These are phyloP conservation scores for Ruditapes philippinarum DNA, from an alignment of 1,140 invertebrate species.

Conservation along the genomic window DNA sequence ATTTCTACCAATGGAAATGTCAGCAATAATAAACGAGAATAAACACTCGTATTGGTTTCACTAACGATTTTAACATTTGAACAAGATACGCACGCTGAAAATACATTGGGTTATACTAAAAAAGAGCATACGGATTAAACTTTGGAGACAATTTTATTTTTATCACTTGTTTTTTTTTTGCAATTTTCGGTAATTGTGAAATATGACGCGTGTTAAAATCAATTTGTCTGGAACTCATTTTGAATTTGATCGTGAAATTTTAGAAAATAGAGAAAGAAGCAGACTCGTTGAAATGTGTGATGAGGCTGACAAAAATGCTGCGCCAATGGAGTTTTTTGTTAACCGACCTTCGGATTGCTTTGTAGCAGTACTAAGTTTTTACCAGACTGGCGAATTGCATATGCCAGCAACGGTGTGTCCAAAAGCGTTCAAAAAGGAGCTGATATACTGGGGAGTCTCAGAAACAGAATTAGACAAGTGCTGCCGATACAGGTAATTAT, in stretches of 20 bases:
- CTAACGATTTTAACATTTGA: too few relatives aligned
- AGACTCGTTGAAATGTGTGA: constrained; percentile 33
- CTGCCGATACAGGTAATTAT: constrained; percentile 74
- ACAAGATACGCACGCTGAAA: too few relatives aligned
- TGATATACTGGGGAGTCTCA: constrained; percentile 78
- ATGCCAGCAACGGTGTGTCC: constrained; percentile 74
- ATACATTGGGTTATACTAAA: too few relatives aligned
- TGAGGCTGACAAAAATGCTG: neutral
- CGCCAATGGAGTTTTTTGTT: constrained; percentile 16
- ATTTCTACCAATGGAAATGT: too few relatives aligned
- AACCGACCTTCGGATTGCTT: constrained; percentile 67
- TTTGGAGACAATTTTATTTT: too few relatives aligned
- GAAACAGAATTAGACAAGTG: constrained; percentile 72
- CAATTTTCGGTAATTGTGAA: too few relatives aligned
- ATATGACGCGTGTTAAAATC: constrained; percentile 25
- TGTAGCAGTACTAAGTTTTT: constrained; percentile 74
- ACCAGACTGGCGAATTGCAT: constrained; percentile 77
- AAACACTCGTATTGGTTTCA: too few relatives aligned
- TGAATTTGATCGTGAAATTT: constrained; percentile 34
- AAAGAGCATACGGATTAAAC: too few relatives aligned
- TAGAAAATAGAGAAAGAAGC: neutral
- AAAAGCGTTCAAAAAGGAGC: constrained; percentile 72
- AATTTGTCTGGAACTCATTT: constrained; percentile 31
- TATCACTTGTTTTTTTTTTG: too few relatives aligned
- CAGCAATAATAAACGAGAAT: too few relatives aligned